phyloP scores from a whole-genome alignment of 1,140 invertebrate genomes.

The Anadara kagoshimensis region DNA sequence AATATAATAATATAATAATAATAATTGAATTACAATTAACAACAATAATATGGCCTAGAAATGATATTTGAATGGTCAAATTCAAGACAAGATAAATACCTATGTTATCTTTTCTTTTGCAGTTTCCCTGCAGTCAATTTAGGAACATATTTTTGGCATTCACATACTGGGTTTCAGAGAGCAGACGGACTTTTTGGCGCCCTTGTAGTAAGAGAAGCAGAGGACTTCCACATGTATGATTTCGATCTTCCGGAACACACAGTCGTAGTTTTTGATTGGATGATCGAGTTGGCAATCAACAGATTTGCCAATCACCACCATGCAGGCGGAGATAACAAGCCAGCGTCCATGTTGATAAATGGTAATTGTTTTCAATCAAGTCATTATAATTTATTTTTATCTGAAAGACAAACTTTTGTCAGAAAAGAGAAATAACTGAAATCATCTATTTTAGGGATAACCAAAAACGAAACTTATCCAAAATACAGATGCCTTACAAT shows the following conservation, averaged over 20 bases:
- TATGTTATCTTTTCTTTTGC: background rate
- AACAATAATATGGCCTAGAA: too few species aligned
- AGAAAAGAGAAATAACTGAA: too few species aligned
- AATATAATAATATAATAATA: too few species aligned
- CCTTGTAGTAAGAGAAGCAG: conserved; percentile 49
- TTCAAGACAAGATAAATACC: background rate
- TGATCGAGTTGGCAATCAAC: conserved; percentile 45
- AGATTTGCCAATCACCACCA: conserved; percentile 50
- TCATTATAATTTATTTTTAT: too few species aligned
- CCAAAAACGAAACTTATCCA: too few species aligned
- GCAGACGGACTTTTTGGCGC: conserved; percentile 81
- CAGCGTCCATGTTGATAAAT: conserved; percentile 71
- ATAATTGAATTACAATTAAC: too few species aligned
- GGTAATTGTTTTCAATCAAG: conserved; percentile 29
- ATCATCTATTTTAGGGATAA: too few species aligned
- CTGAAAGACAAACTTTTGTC: too few species aligned
- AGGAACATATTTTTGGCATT: conserved; percentile 94
- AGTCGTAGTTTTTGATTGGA: conserved; percentile 59
- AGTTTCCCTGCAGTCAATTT: conserved; percentile 72
- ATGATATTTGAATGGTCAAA: background rate
- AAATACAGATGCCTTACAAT: too few species aligned
- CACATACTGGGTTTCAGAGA: conserved; percentile 88
- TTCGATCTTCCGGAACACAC: conserved; percentile 57
- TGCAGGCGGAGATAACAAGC: conserved; percentile 53
- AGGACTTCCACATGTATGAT: conserved; percentile 50